Percentiles rank a stretch among this genome's conserved stretches.
These are phyloP conservation scores for Cheilosia grossa DNA, from an alignment of 2,888 invertebrate species.

Conservation along the genomic window DNA sequence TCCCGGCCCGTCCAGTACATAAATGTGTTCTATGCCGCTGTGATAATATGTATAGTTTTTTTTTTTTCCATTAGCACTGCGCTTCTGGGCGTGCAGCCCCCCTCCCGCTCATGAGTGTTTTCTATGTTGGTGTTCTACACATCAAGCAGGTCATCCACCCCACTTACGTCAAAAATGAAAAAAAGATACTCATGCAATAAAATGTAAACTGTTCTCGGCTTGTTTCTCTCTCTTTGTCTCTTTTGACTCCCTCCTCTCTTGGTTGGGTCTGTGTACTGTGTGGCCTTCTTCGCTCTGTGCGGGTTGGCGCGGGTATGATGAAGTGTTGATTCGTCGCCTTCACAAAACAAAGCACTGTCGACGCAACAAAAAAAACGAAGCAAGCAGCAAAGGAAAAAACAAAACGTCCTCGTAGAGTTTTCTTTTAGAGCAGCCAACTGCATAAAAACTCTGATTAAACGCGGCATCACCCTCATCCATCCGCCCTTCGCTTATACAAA, in stretches of 20 bases:
- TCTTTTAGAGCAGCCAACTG: constrained; percentile 25
- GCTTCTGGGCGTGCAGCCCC: constrained; percentile 16
- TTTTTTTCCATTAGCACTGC: constrained; percentile 20
- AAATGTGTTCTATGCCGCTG: constrained; percentile 6
- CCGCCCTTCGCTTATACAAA: constrained; percentile 22
- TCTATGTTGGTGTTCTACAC: constrained; percentile 61
- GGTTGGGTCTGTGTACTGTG: constrained; percentile 17
- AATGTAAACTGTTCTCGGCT: constrained; percentile 55
- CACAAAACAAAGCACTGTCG: constrained; percentile 58
- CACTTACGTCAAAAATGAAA: constrained; percentile 67
- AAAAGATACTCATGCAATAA: constrained; percentile 44
- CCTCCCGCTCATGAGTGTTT: constrained; percentile 18
- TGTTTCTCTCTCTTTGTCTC: constrained; percentile 41
- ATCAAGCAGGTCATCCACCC: constrained; percentile 75
- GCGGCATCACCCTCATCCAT: constrained; percentile 19
- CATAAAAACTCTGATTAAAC: constrained; percentile 48
- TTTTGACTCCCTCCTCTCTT: constrained; percentile 55
- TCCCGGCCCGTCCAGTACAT: neutral
- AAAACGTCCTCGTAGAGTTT: neutral
- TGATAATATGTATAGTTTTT: neutral
- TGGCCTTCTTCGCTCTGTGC: constrained; percentile 51
- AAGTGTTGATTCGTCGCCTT: constrained; percentile 66
- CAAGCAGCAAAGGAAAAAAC: neutral
- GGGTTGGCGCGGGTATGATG: constrained; percentile 25
- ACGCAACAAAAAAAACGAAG: constrained; percentile 33